Evolutionary conservation across 2,888 invertebrate genomes (phyloP).

Genomic region (Scaptomyza tumidula): DNA sequence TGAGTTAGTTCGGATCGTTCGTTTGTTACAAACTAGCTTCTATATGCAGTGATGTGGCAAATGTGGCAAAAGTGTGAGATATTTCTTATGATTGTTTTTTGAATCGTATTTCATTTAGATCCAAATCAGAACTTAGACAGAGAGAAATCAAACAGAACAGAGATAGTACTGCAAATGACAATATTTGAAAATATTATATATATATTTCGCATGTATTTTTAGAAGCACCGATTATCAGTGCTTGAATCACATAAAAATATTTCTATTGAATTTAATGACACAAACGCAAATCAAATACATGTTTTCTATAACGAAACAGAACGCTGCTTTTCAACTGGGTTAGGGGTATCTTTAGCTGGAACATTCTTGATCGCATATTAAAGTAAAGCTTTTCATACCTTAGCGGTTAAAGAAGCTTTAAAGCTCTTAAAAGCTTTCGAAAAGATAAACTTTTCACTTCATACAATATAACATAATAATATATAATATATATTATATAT

Average conservation of each 20-base stretch:
- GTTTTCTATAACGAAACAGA: background rate
- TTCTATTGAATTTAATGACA: background rate
- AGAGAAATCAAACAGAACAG: too few species aligned
- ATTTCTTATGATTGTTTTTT: slow-evolving; percentile 30
- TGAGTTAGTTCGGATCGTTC: slow-evolving; percentile 31
- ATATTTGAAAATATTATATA: background rate
- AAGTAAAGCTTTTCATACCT: too few species aligned
- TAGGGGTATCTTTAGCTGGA: background rate
- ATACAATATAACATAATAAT: too few species aligned
- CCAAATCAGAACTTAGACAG: background rate
- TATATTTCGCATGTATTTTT: background rate
- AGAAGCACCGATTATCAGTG: background rate
- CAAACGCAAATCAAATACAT: background rate
- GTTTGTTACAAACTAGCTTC: background rate
- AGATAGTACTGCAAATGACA: too few species aligned
- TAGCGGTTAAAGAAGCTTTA: background rate
- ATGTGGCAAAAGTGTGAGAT: slow-evolving; percentile 35
- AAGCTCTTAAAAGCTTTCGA: background rate
- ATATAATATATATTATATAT: too few species aligned
- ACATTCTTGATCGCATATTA: too few species aligned
- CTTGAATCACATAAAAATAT: background rate
- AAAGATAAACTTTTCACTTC: background rate
- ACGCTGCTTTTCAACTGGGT: background rate
- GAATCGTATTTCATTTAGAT: slow-evolving; percentile 5
- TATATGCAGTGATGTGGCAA: slow-evolving; percentile 46